Base-by-base conservation (phyloP, 2,888 invertebrate species). In the Lycia hirtaria region DNA sequence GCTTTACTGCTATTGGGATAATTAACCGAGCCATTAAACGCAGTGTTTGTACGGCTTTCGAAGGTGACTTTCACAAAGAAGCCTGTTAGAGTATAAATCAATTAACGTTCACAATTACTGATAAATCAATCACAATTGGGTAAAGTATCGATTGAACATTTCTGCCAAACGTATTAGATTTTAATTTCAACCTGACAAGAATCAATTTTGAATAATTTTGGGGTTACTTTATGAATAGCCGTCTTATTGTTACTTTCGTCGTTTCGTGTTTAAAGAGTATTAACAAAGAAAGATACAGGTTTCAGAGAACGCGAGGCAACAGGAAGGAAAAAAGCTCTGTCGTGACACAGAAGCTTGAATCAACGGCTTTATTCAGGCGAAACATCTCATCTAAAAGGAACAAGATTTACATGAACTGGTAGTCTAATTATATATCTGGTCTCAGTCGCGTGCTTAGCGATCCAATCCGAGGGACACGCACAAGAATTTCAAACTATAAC, bases 401-500 rank as follows among this genome's bases (percentile, higher is more conserved):
- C 73, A 78, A 74, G 71, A 73, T 80, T 76, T 73, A 78, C 75
- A 71, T 68, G 79, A 78, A 76, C 75, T 73, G 75, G 69, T 73
- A 67, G 73, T 83, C 87, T 89, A 89, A 89, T 88, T 84, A 85
- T 89, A 88, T 68, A 78, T 70, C 64, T 71, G 73, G 70, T 73
- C 69, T 78, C 69, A 71, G 81, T 77, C 81, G 85, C 87, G 69
- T 84, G 79, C 84, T 80, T 81, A 75, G 75, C 84, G 71, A 81
- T 76, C 83, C 81, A 63, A n/a, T 60, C 60, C 62, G 65, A 64
- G 49, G 64, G 68, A 58, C 62, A 69, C 60, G 66, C 62, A 50
- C 60, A 69, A 60, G 62, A 66, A 63, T 62, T 57, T 58, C 56
- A 54, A 50, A 40, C 52, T 60, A 65, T 64, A 53, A 53, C 56